phyloP scores from a whole-genome alignment of 1,140 invertebrate species.

The Aphelinus certus region DNA sequence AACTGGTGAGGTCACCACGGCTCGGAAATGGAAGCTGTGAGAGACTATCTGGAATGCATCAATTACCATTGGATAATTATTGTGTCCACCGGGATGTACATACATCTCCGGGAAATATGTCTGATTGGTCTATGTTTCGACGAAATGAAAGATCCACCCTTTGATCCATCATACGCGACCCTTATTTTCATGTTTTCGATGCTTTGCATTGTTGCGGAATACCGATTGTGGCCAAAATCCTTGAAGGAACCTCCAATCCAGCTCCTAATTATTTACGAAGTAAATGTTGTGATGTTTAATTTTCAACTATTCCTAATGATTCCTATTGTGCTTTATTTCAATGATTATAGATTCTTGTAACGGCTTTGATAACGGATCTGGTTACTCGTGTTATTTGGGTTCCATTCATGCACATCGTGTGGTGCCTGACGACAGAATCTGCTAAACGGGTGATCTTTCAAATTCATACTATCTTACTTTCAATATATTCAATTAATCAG shows the following conservation, averaged over 20 bases:
- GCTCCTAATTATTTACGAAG: conserved; percentile 62
- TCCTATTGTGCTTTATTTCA: conserved; percentile 2
- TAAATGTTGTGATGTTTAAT: conserved; percentile 37
- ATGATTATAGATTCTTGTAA: conserved; percentile 55
- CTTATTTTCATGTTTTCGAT: conserved; percentile 58
- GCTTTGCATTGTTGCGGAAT: conserved; percentile 60
- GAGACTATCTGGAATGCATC: conserved; percentile 51
- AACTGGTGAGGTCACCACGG: background rate
- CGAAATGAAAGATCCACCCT: conserved; percentile 44
- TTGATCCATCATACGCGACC: conserved; percentile 58
- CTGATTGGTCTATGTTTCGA: conserved; percentile 60
- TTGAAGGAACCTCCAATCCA: conserved; percentile 61
- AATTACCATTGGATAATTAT: conserved; percentile 61
- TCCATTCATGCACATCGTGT: conserved; percentile 56
- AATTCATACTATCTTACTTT: no score
- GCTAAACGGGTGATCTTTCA: conserved; percentile 54
- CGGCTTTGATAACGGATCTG: conserved; percentile 60
- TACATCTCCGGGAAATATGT: conserved; percentile 60
- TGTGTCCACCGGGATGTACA: conserved; percentile 58
- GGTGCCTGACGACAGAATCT: conserved; percentile 57
- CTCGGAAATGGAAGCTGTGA: conserved; percentile 51
- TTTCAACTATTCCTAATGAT: conserved; percentile 2
- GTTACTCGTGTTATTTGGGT: conserved; percentile 57
- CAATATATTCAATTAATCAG: no score
- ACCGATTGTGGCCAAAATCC: conserved; percentile 60